Percentiles rank a stretch among this genome's conserved stretches.
phyloP scores from a whole-genome alignment of 2,888 invertebrate species.

The Alloplasta piceator region DNA sequence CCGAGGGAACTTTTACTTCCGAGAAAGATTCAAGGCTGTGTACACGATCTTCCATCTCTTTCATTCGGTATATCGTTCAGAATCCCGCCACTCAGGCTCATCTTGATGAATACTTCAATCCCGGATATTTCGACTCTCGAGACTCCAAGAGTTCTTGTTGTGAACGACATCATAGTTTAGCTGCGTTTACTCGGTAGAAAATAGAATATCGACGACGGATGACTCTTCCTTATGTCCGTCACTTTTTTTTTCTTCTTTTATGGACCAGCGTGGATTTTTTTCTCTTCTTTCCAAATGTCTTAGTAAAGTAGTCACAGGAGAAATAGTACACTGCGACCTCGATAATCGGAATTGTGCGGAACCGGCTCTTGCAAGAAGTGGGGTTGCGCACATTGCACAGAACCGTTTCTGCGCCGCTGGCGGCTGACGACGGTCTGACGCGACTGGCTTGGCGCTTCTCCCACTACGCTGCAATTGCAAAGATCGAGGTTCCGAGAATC shows the following conservation, averaged over 20 bases:
- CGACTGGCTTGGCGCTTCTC: too few species aligned
- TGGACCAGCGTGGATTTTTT: neutral
- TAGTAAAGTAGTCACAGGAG: neutral
- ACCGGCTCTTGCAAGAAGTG: too few species aligned
- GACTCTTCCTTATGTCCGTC: neutral
- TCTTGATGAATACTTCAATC: conserved; percentile 3
- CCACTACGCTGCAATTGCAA: too few species aligned
- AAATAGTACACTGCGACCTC: neutral
- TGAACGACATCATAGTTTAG: neutral
- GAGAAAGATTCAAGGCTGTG: neutral
- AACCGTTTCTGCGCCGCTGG: too few species aligned
- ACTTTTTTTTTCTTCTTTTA: neutral
- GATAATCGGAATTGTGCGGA: too few species aligned
- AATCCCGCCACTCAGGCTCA: neutral
- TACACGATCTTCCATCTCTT: conserved; percentile 1
- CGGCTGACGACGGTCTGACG: too few species aligned
- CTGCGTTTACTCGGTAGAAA: neutral
- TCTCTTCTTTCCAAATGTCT: neutral
- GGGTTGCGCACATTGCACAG: too few species aligned
- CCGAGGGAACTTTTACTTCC: conserved; percentile 26
- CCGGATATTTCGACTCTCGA: conserved; percentile 28
- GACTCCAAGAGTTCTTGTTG: neutral
- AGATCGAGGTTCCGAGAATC: too few species aligned
- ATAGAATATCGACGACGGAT: conserved; percentile 1
- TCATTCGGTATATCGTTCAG: neutral